phyloP scores from a whole-genome alignment of 2,113 vertebrate species.

The Mobula birostris region DNA sequence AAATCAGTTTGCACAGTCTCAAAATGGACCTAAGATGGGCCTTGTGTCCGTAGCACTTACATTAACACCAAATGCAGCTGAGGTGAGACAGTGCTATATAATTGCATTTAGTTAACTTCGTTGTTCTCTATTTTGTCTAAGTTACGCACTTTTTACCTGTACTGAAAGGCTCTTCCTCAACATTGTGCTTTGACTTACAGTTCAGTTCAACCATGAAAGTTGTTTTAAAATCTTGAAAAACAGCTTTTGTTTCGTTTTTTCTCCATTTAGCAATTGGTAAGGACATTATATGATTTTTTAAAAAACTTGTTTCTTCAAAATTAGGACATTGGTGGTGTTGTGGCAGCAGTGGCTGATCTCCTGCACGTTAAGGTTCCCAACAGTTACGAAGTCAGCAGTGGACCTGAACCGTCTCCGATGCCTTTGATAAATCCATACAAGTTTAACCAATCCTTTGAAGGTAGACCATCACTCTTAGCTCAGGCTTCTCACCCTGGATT shows the following conservation, averaged over 20 bases:
- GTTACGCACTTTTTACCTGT: neutral
- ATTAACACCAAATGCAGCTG: conserved; percentile 77
- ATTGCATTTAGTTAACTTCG: neutral
- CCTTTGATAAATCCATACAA: conserved; percentile 62
- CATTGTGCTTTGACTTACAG: neutral
- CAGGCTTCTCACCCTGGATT: conserved; percentile 57
- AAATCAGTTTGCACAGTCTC: conserved; percentile 62
- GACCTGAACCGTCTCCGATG: conserved; percentile 63
- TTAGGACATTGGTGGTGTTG: conserved; percentile 76
- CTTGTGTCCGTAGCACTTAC: conserved; percentile 90
- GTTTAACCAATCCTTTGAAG: conserved; percentile 56
- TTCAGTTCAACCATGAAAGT: neutral
- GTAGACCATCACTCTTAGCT: conserved; percentile 58
- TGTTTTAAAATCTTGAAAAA: neutral
- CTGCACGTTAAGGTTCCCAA: conserved; percentile 72
- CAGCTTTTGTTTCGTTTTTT: neutral
- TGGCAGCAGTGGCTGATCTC: conserved; percentile 79
- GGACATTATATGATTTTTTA: neutral
- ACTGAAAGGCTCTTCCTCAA: neutral
- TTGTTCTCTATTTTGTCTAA: neutral
- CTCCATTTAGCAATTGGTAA: neutral
- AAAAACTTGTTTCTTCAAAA: conserved; percentile 33
- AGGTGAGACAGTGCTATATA: conserved; percentile 60
- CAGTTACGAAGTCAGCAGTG: conserved; percentile 78
- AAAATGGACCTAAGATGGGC: conserved; percentile 75